Evolutionary conservation across 2,113 vertebrate species (phyloP), one percentile per base, ranked within the genome.

Genomic region (Oryzias woworae): DNA sequence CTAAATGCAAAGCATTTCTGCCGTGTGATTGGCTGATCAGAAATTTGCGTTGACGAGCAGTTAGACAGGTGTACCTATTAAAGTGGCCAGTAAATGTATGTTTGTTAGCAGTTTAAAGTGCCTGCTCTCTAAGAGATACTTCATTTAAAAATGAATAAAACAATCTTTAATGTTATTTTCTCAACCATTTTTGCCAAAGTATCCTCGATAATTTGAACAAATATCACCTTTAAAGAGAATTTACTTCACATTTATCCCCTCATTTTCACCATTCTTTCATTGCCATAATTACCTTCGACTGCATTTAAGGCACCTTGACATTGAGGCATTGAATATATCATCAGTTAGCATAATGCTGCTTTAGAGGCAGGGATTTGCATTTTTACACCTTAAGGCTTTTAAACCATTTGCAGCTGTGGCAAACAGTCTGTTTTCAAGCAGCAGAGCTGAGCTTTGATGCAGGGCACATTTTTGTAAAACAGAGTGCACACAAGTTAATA

Each of bases 271-370:
- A n/a, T 53, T 36, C 36, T 12, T 36, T 36, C 12, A 12, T 3
- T 36, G 36, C 8, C 8, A 2, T 36, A 13, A 47, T 50, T 73
- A 71, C 61, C 53, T 72, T 5, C 52, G 58, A 69, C 75, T 68
- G 53, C 52, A 54, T 73, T 77, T 66, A 59, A 66, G 58, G 71
- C 43, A 60, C 24, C 64, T 70, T 65, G 66, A 47, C 16, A 54
- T 42, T 72, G 43, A 78, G 62, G 64, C 52, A 77, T 78, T 74
- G 77, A 67, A 66, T 53, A 60, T 76, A 60, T 76, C 73, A 81
- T 71, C 69, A 80, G 73, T 87, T 89, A 84, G 67, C 81, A 82
- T 85, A 85, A 84, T 75, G 49, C 73, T 54, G 60, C 73, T 70
- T 65, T 63, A 17, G 57, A 61, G 66, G 63, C 63, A 72, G 26